phyloP scores from a whole-genome alignment of 2,113 vertebrate genomes.

The Hippolais icterina region DNA sequence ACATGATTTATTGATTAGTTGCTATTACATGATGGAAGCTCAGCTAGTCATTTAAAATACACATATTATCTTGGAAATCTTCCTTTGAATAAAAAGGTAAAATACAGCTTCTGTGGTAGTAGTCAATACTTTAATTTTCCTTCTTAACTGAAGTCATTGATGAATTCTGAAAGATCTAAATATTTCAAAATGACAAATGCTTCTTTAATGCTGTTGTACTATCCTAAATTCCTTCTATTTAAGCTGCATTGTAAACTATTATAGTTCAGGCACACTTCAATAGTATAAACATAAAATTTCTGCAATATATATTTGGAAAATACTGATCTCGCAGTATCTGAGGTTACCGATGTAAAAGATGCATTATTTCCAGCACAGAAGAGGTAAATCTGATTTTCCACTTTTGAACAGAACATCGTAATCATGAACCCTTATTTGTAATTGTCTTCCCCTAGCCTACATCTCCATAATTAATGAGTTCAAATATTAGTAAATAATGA shows the following conservation, averaged over 20 bases:
- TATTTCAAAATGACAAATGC: neutral
- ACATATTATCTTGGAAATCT: slow-evolving; percentile 40
- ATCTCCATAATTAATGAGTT: neutral
- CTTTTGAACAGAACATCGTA: neutral
- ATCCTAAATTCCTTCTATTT: neutral
- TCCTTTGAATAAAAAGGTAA: slow-evolving; percentile 31
- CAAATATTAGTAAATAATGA: neutral
- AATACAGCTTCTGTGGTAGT: neutral
- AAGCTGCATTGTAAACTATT: neutral
- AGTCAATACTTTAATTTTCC: slow-evolving; percentile 38
- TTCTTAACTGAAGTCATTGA: neutral
- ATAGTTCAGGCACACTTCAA: neutral
- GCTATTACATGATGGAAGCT: slow-evolving; percentile 33
- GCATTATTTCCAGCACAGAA: neutral
- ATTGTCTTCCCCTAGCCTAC: neutral
- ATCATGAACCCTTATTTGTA: neutral
- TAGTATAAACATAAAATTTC: neutral
- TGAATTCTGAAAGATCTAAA: neutral
- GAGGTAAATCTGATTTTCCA: slow-evolving; percentile 5
- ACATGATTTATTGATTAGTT: slow-evolving; percentile 70
- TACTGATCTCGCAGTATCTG: neutral
- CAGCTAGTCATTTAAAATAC: slow-evolving; percentile 30
- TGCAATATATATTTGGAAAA: neutral
- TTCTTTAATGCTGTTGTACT: neutral
- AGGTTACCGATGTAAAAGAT: slow-evolving; percentile 1